Base-by-base conservation (phyloP, 2,888 invertebrate genomes). In the Seira musarum region DNA sequence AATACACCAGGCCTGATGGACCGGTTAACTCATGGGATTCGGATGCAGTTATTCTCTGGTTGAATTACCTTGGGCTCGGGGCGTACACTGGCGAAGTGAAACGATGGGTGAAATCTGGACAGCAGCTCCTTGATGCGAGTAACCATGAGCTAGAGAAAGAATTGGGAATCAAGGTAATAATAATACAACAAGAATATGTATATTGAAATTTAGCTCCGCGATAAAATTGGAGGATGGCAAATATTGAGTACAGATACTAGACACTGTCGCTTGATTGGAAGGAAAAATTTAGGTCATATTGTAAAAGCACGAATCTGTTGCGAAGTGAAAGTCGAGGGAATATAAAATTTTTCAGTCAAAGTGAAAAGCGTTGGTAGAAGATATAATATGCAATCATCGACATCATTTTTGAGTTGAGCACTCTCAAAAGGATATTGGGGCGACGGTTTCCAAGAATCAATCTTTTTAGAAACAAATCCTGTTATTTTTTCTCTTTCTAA, bases 61-160 rank as follows among this genome's bases (percentile, higher is more conserved):
- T 97, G 46, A 92, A 93, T 85, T 93, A 92, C 87, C 90, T 94
- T 72, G 95, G 93, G 0, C 90, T 97, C 5, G 94, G 94, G 79
- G 91, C 92, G 87, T 98, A 97, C 89, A 92, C 93, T 60, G 90
- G 92, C 0, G 94, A 96, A 81, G 93, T 94, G 17, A 93, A 94
- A 86, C 91, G 94, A 73, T 97, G 97, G 96, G 92, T 97, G 0
- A 93, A 93, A 84, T 92, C 92, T 46, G 93, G 96, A 6, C 91
- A 93, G 0, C 94, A 96, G 83, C 89, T 99, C 49, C 92, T 95
- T 65, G 92, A 93, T 85, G 94, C 95, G 5, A 92, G 95, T 0
- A 92, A 93, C 5, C 91, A 92, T 85, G 94, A 96, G 86, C 92
- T 98, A 53, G 99, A 99, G 89, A 97, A 96, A 87, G 95, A 96